Evolutionary conservation across 2,113 vertebrate species (phyloP).

Genomic region (Perca fluviatilis): DNA sequence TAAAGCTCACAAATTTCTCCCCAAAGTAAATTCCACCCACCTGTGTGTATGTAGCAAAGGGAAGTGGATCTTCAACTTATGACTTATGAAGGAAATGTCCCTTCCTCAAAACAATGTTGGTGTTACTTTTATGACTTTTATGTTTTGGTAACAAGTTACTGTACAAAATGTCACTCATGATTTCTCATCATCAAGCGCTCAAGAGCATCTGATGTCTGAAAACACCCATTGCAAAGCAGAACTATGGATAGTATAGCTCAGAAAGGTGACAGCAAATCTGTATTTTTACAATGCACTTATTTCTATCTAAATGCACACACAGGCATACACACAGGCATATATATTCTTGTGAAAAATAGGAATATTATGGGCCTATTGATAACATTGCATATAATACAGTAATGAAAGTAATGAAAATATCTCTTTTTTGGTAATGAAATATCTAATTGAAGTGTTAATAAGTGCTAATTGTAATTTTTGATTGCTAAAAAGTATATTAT

Average conservation of each 20-base stretch:
- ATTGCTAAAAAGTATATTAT: background rate
- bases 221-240: slow-evolving; percentile 1
- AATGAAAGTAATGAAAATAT: no score
- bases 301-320: background rate
- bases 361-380: background rate
- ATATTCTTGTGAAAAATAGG: background rate
- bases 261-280: background rate
- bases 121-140: background rate
- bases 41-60: background rate
- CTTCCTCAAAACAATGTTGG: background rate
- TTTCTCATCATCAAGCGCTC: slow-evolving; percentile 4
- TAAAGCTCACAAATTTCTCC: background rate
- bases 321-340: background rate
- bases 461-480: no score
- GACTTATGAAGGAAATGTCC: slow-evolving; percentile 4
- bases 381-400: no score
- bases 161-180: background rate
- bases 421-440: no score
- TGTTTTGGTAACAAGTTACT: slow-evolving; percentile 21
- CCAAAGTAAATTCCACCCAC: slow-evolving; percentile 12
- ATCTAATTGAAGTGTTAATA: background rate
- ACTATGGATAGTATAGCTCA: background rate
- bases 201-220: no score
- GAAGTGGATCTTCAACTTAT: slow-evolving; percentile 36
- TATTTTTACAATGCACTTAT: background rate